Evolutionary conservation across 2,888 invertebrate genomes (phyloP).

Genomic region (Molorchus minor): DNA sequence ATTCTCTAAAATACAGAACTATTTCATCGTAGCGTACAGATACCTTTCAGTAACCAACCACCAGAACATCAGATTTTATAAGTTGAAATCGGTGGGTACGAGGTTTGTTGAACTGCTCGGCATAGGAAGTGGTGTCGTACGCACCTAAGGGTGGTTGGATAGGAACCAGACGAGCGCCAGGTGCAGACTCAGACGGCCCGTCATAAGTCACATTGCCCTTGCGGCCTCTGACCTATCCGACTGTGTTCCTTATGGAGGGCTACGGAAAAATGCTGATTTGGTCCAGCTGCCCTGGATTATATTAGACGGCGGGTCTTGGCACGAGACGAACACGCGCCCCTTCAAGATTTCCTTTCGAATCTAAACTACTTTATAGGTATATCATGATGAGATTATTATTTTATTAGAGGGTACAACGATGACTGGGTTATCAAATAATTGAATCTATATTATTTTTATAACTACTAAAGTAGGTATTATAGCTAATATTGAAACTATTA

Average conservation of each 20-base stretch:
- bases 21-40: too few species aligned
- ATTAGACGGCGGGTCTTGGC: too few species aligned
- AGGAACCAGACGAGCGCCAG: conserved; percentile 52
- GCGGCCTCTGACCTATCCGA: conserved; percentile 40
- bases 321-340: conserved; percentile 2
- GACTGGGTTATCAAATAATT: too few species aligned
- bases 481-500: too few species aligned
- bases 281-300: conserved; percentile 51
- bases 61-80: conserved; percentile 13
- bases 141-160: conserved; percentile 33
- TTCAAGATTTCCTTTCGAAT: too few species aligned
- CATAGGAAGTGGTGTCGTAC: conserved; percentile 34
- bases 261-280: conserved; percentile 39
- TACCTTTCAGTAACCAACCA: too few species aligned
- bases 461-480: too few species aligned
- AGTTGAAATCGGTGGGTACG: conserved; percentile 27
- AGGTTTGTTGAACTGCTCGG: conserved; percentile 34
- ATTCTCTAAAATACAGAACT: too few species aligned
- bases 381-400: too few species aligned
- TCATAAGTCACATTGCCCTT: conserved; percentile 52
- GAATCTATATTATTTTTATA: too few species aligned
- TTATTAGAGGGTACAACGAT: too few species aligned
- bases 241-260: conserved; percentile 29
- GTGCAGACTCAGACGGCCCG: conserved; percentile 53
- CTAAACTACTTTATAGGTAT: too few species aligned